Evolutionary conservation across 2,888 invertebrate genomes (phyloP).

Genomic region (Phyllotreta cruciferae): DNA sequence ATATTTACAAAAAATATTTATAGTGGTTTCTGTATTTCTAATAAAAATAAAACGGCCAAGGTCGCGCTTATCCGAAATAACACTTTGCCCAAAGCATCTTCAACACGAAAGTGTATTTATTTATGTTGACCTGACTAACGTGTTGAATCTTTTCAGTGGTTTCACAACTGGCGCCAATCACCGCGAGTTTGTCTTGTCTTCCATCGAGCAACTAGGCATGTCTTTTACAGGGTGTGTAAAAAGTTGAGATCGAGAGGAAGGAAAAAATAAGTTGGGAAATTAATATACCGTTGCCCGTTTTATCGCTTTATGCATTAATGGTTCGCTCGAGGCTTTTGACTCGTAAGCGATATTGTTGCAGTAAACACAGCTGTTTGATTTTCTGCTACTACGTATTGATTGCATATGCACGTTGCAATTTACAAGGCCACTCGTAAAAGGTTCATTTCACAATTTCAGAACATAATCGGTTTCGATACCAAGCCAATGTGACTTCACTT

Average conservation of each 20-base stretch:
- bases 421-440: slow-evolving; percentile 52
- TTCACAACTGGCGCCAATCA: slow-evolving; percentile 34
- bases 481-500: slow-evolving; percentile 25
- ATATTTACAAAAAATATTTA: too few relatives aligned
- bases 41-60: slow-evolving; percentile 9
- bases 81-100: slow-evolving; percentile 18
- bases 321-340: slow-evolving; percentile 43
- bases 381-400: slow-evolving; percentile 52
- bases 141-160: slow-evolving; percentile 25
- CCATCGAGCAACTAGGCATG: slow-evolving; percentile 3
- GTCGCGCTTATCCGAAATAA: slow-evolving; percentile 15
- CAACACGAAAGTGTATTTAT: slow-evolving; percentile 23
- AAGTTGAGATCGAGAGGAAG: slow-evolving; percentile 26
- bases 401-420: slow-evolving; percentile 50
- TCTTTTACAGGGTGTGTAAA: slow-evolving; percentile 29
- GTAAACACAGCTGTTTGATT: slow-evolving; percentile 52
- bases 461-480: slow-evolving; percentile 27
- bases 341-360: slow-evolving; percentile 45
- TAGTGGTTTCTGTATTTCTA: background rate
- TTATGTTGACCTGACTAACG: slow-evolving; percentile 19
- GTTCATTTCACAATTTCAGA: slow-evolving; percentile 47
- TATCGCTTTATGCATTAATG: slow-evolving; percentile 40
- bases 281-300: slow-evolving; percentile 25
- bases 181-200: slow-evolving; percentile 20
- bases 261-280: slow-evolving; percentile 33